Evolutionary conservation across 1,140 invertebrate species (phyloP).

Genomic region (Sitophilus oryzae): DNA sequence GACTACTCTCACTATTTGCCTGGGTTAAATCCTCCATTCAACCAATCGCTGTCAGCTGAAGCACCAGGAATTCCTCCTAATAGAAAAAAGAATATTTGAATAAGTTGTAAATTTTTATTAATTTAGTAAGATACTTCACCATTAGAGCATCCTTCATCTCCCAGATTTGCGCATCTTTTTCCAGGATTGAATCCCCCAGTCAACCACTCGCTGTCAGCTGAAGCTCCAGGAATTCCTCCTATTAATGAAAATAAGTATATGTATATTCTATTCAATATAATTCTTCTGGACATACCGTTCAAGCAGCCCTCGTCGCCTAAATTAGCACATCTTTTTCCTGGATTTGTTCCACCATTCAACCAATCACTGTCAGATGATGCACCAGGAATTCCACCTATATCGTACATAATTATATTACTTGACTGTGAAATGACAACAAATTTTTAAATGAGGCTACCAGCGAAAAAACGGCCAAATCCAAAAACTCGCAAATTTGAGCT

Average conservation of each 20-base stretch:
- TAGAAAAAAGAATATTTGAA: neutral
- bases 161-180: constrained; percentile 8
- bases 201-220: constrained; percentile 5
- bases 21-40: constrained; percentile 22
- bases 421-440: too few species aligned
- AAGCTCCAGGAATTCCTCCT: constrained; percentile 2
- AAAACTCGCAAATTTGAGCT: too few species aligned
- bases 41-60: constrained; percentile 20
- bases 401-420: neutral
- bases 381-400: constrained; percentile 7
- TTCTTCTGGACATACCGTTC: neutral
- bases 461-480: too few species aligned
- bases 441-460: too few species aligned
- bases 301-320: neutral
- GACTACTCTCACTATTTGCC: constrained; percentile 15
- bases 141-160: constrained; percentile 10
- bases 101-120: neutral
- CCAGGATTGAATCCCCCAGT: neutral
- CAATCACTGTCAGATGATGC: constrained; percentile 14
- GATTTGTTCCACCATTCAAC: constrained; percentile 6
- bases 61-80: constrained; percentile 16
- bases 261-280: neutral
- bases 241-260: neutral
- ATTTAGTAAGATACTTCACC: neutral
- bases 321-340: constrained; percentile 16